A percentile compares a stretch with the other conserved stretches of the same genome.
phyloP scores from a whole-genome alignment of 1,140 invertebrate species.

The Oncopodura yosiiana region DNA sequence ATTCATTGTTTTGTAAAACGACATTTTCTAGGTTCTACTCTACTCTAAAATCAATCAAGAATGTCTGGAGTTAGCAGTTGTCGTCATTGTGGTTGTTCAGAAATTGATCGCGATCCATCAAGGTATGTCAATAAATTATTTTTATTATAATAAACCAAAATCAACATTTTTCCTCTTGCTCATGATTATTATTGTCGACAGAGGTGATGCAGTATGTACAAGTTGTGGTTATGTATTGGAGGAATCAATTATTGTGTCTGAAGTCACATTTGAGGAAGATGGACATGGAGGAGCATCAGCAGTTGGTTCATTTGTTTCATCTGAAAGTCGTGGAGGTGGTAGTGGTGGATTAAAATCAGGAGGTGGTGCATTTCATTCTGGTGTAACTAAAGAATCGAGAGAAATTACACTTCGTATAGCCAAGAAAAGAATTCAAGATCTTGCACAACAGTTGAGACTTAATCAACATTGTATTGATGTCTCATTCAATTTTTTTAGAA shows the following conservation, averaged over 20 bases:
- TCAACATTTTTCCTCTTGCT: too few relatives aligned
- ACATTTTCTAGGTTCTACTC: background rate
- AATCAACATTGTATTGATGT: constrained; percentile 87
- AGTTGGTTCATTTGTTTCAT: constrained; percentile 85
- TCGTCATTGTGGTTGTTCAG: constrained; percentile 84
- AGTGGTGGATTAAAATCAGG: constrained; percentile 55
- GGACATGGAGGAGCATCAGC: constrained; percentile 74
- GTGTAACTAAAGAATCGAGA: constrained; percentile 73
- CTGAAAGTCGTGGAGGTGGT: constrained; percentile 70
- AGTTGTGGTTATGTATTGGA: constrained; percentile 91
- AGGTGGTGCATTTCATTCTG: constrained; percentile 65
- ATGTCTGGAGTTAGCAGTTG: constrained; percentile 46
- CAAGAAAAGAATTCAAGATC: constrained; percentile 62
- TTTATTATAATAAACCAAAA: too few relatives aligned
- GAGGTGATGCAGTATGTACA: constrained; percentile 92
- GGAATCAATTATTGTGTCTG: constrained; percentile 90
- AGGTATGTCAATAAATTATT: too few relatives aligned
- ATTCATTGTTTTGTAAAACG: too few relatives aligned
- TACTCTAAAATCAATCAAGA: background rate
- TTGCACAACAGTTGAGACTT: constrained; percentile 68
- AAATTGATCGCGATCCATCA: constrained; percentile 86
- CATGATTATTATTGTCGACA: too few relatives aligned
- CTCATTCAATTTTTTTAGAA: constrained; percentile 92
- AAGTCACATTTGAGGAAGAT: constrained; percentile 91
- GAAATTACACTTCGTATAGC: constrained; percentile 82